Evolutionary conservation across 2,113 vertebrate genomes (phyloP).

Genomic region (Pampusana beccarii): DNA sequence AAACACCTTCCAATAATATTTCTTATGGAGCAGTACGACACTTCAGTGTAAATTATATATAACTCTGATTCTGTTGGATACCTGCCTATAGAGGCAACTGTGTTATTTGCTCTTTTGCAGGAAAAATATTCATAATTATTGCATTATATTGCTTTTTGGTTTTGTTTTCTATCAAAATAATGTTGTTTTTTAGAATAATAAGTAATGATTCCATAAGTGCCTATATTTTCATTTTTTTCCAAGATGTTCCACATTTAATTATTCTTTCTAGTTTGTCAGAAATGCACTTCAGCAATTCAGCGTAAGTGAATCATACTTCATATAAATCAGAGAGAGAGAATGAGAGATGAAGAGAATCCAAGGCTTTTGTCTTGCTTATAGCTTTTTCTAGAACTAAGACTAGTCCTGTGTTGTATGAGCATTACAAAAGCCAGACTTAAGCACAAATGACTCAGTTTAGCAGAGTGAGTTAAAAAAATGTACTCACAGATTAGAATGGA

Average conservation of each 20-base stretch:
- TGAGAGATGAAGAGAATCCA: not conserved
- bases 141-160: not conserved
- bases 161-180: constrained; percentile 39
- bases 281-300: not conserved
- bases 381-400: not conserved
- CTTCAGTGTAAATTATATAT: not conserved
- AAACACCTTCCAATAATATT: not conserved
- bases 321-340: not conserved
- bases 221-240: not conserved
- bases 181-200: not conserved
- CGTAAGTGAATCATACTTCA: not conserved
- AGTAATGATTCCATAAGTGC: not conserved
- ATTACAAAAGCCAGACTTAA: not conserved
- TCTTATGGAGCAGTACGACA: not conserved
- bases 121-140: constrained; percentile 19
- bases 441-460: not conserved
- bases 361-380: not conserved
- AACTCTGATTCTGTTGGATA: not conserved
- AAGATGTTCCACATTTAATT: not conserved
- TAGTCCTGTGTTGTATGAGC: not conserved
- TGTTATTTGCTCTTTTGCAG: constrained; percentile 27
- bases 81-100: not conserved
- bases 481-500: not conserved
- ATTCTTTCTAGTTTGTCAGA: not conserved
- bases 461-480: not conserved